Percentiles rank a stretch among this genome's conserved stretches.
Evolutionary conservation across 2,113 vertebrate species (phyloP).

Genomic region (Hemicordylus capensis): DNA sequence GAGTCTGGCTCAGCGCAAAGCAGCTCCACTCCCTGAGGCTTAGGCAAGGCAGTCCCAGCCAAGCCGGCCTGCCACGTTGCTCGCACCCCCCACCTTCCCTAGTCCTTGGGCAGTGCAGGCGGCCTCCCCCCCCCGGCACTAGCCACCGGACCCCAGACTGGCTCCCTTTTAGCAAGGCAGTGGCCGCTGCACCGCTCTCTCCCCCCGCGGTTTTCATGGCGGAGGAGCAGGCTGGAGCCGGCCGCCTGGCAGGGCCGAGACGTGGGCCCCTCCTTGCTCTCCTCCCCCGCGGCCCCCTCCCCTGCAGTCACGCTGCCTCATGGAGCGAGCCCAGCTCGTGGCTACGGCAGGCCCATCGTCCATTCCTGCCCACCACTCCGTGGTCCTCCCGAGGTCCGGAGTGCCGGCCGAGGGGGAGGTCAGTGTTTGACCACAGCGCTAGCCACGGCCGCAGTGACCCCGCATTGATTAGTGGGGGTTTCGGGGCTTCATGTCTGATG

Average conservation of each 20-base stretch:
- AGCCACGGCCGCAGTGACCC: constrained; percentile 77
- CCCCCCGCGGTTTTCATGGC: too few species aligned
- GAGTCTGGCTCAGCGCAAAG: too few species aligned
- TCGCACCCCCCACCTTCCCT: too few species aligned
- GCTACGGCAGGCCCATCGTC: constrained; percentile 59
- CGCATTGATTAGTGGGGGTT: constrained; percentile 83
- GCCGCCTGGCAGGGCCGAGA: not conserved
- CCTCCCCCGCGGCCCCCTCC: too few species aligned
- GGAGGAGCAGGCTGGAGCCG: not conserved
- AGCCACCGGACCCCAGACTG: too few species aligned
- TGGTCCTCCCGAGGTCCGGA: constrained; percentile 54
- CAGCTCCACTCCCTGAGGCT: too few species aligned
- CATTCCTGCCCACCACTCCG: constrained; percentile 67
- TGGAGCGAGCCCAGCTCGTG: not conserved
- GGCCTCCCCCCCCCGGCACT: too few species aligned
- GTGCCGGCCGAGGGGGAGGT: constrained; percentile 69
- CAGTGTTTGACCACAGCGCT: constrained; percentile 83
- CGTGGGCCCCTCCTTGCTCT: not conserved
- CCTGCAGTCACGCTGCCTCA: not conserved
- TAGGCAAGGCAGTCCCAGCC: too few species aligned
- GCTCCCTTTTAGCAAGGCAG: too few species aligned
- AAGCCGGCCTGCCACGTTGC: too few species aligned
- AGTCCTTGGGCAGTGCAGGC: too few species aligned
- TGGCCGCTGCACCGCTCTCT: too few species aligned
- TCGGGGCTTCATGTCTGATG: constrained; percentile 86